Base-by-base conservation (phyloP, 2,888 invertebrate genomes). In the Bellardia bayeri region DNA sequence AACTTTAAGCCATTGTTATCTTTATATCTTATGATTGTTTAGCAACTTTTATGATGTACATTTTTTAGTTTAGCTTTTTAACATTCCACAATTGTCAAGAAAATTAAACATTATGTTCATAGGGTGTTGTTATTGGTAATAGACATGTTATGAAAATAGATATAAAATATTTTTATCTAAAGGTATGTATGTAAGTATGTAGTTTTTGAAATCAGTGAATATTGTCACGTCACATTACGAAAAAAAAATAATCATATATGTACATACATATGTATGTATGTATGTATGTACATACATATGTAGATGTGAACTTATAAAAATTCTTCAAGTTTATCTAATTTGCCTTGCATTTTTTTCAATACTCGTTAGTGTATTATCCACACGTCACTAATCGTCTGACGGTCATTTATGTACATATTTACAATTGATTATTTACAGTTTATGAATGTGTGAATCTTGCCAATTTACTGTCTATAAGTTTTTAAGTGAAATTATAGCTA, bases 201-300 rank as follows among this genome's bases (percentile, higher is more conserved):
- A 23, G 13, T 72, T 40, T 37, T 40, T 14, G n/a, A 74, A 76
- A 49, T 75, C 75, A n/a, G 9, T 63, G 45, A 75, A 63, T 75
- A 45, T 58, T 63, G 40, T 30, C 75, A 75, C 63, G 49, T 76
- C 9, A 76, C 37, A 51, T 63, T 51, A 63, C 51, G 37, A 51
- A 63, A 45, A 11, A 63, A 75, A 14, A 63, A 23, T 23, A 23
- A 23, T 23, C 23, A 23, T 23, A 23, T 23, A 23, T 1, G 1
- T 5, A 54, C 11, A 9, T 16, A 16, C 9, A 40, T 9, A 37
- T 3, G 14, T 40, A 16, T n/a, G n/a, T n/a, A n/a, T n/a, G 1
- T 23, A 23, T 23, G 23, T 23, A 23, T 23, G 1, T 5, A 54
- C 11, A 9, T 16, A 16, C 9, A 40, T 9, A 37, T 3, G 14